Conservation (phyloP, 2,797 vertebrate species). For the Peromyscus aztecus region DNA sequence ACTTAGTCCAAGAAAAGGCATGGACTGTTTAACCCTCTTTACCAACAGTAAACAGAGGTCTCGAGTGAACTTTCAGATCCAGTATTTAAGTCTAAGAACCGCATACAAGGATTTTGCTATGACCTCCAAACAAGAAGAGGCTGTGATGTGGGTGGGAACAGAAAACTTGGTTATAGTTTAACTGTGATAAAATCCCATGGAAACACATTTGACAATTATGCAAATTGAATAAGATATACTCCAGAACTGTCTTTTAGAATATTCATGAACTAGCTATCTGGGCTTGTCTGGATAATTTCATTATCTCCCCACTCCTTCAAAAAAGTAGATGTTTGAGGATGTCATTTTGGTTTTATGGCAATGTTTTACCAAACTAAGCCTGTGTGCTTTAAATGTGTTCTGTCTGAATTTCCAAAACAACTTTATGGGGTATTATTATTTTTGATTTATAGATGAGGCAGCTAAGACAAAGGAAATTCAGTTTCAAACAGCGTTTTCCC, state of each 20-base stretch:
- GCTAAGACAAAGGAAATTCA: not conserved
- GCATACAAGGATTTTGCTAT: not conserved
- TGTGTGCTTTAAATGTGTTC: not conserved
- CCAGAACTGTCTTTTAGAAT: not conserved
- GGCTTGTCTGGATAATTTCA: not conserved
- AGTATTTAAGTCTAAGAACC: slow-evolving; percentile 10
- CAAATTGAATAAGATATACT: slow-evolving; percentile 24
- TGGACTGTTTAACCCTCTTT: slow-evolving; percentile 26
- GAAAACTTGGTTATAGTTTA: slow-evolving; percentile 1
- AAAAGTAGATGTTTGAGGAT: not conserved
- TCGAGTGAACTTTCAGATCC: not conserved
- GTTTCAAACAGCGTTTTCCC: not conserved
- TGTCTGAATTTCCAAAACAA: slow-evolving; percentile 42
- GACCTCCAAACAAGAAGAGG: not conserved
- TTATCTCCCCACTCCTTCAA: not conserved
- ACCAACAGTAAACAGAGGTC: not conserved
- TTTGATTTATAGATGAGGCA: slow-evolving; percentile 8
- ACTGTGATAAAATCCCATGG: not conserved
- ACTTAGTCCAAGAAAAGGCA: not conserved
- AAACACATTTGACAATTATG: not conserved
- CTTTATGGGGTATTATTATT: not conserved
- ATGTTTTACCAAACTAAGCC: not conserved
- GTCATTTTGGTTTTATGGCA: not conserved
- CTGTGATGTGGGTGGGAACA: not conserved
- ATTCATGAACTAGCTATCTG: not conserved